These are phyloP conservation scores for Cirrhinus molitorella DNA, from an alignment of 2,797 vertebrate genomes.

Conservation along the genomic window DNA sequence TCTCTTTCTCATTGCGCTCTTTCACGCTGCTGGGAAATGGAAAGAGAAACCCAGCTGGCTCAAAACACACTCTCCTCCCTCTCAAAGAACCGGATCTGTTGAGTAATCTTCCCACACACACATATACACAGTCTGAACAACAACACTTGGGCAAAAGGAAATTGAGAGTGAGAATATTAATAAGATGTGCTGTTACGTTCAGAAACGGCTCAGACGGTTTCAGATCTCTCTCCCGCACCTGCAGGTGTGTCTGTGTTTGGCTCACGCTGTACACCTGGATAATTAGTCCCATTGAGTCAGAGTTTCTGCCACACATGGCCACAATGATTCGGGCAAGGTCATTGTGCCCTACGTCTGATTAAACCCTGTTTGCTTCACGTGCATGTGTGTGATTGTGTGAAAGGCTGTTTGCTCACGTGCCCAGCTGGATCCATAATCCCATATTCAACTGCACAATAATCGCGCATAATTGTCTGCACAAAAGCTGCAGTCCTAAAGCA, in stretches of 20 bases:
- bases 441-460: slow-evolving; percentile 21
- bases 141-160: background rate
- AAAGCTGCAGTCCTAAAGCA: background rate
- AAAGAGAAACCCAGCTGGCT: slow-evolving; percentile 65
- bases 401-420: slow-evolving; percentile 5
- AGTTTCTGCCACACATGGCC: slow-evolving; percentile 35
- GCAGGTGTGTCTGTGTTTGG: slow-evolving; percentile 37
- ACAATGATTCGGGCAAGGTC: slow-evolving; percentile 35
- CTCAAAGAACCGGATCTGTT: slow-evolving; percentile 53
- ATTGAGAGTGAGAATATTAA: slow-evolving; percentile 17
- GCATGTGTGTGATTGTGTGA: background rate
- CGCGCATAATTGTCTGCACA: slow-evolving; percentile 7
- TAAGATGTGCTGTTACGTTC: background rate
- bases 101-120: slow-evolving; percentile 55
- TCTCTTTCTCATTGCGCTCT: slow-evolving; percentile 53
- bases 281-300: slow-evolving; percentile 60
- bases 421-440: slow-evolving; percentile 1
- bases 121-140: slow-evolving; percentile 32
- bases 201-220: background rate
- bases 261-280: slow-evolving; percentile 44
- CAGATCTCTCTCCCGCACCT: slow-evolving; percentile 16
- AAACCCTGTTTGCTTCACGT: background rate
- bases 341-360: slow-evolving; percentile 25
- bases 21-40: slow-evolving; percentile 62
- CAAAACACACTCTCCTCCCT: slow-evolving; percentile 49